Evolutionary conservation across 2,113 vertebrate genomes (phyloP).

Genomic region (Leucopsar rothschildi): DNA sequence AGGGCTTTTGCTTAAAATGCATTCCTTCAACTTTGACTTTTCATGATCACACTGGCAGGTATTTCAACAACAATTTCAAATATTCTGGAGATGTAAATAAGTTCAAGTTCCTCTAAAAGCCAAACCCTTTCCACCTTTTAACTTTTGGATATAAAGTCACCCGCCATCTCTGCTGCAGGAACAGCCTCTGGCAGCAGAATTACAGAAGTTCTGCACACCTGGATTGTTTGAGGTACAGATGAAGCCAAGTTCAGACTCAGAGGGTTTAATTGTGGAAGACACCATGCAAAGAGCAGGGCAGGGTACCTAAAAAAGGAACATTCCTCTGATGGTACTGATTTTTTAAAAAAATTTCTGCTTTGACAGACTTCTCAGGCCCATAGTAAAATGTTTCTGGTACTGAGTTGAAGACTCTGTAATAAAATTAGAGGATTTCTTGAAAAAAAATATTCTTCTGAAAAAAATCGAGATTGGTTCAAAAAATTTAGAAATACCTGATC

Average conservation of each 20-base stretch:
- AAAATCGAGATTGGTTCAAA: neutral
- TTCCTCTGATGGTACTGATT: neutral
- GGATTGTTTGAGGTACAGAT: neutral
- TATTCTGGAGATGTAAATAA: neutral
- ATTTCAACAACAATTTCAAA: neutral
- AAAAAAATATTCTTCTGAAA: neutral
- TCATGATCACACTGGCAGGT: neutral
- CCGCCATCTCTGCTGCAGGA: neutral
- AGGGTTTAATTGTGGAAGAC: neutral
- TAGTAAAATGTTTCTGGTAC: neutral
- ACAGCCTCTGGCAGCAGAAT: neutral
- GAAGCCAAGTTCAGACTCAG: neutral
- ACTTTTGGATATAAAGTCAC: neutral
- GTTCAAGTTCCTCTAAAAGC: neutral
- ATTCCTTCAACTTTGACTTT: neutral
- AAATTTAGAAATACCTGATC: neutral
- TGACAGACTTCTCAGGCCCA: neutral
- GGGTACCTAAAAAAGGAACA: neutral
- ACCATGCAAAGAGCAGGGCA: neutral
- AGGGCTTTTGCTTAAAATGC: neutral
- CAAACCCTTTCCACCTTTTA: neutral
- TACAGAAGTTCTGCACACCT: neutral
- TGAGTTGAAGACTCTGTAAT: neutral
- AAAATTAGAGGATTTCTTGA: neutral
- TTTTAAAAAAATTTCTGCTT: neutral